These are phyloP conservation scores for Cromileptes altivelis DNA, from an alignment of 2,113 vertebrate species.

Conservation along the genomic window DNA sequence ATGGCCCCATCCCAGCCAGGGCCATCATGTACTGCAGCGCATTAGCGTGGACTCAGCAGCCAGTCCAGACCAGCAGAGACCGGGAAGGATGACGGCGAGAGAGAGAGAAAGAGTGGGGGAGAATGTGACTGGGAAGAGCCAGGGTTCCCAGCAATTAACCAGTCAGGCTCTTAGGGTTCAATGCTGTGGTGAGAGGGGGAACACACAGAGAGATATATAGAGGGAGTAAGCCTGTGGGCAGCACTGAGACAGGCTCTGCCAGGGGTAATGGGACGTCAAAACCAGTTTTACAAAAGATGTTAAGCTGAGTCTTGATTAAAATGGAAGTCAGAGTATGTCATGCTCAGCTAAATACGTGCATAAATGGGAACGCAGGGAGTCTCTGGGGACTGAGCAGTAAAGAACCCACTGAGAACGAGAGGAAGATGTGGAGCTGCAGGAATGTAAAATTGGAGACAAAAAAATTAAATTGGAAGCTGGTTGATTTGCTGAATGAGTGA, in stretches of 20 bases:
- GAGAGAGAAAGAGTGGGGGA: constrained; percentile 9
- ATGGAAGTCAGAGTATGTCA: constrained; percentile 42
- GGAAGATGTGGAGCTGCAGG: constrained; percentile 12
- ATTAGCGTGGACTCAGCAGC: constrained; percentile 65
- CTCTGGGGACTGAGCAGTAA: constrained; percentile 14
- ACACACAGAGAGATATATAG: constrained; percentile 61
- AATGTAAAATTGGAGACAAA: constrained; percentile 38
- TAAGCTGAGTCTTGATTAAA: constrained; percentile 48
- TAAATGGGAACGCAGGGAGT: constrained; percentile 29
- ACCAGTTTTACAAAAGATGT: constrained; percentile 43
- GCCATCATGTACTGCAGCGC: constrained; percentile 68
- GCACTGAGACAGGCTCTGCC: constrained; percentile 1
- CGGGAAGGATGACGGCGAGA: constrained; percentile 44
- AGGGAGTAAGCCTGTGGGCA: constrained; percentile 34
- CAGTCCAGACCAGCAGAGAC: constrained; percentile 62
- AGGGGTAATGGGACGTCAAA: constrained; percentile 39
- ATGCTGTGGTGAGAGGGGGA: constrained; percentile 39
- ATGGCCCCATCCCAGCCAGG: constrained; percentile 71
- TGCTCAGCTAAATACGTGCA: constrained; percentile 31
- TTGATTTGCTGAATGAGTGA: neutral
- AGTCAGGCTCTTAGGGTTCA: constrained; percentile 38
- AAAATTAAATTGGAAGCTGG: neutral
- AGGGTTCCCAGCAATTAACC: constrained; percentile 53
- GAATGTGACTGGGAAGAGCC: constrained; percentile 48
- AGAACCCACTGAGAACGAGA: neutral